phyloP scores from a whole-genome alignment of 2,797 vertebrate genomes.

The Pseudomugil tenellus region DNA sequence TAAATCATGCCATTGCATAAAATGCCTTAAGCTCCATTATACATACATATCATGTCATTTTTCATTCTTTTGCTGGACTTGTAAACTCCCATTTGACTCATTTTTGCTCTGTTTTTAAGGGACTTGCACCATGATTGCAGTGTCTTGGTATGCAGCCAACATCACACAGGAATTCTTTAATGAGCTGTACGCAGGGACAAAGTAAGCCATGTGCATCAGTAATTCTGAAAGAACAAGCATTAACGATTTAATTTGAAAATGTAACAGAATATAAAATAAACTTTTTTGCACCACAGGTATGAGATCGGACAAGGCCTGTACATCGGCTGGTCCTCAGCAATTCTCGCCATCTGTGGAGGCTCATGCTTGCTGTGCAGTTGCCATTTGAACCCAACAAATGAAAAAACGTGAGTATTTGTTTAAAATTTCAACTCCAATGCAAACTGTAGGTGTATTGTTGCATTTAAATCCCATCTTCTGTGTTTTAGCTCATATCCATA shows the following conservation, averaged over 20 bases:
- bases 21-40: neutral
- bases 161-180: conserved; percentile 91
- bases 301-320: conserved; percentile 90
- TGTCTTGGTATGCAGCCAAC: conserved; percentile 92
- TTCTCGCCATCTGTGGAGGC: conserved; percentile 78
- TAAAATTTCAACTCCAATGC: neutral
- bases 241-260: neutral
- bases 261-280: neutral
- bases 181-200: conserved; percentile 84
- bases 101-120: conserved; percentile 70
- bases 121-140: conserved; percentile 86
- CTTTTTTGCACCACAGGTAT: conserved; percentile 77
- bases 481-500: conserved; percentile 63
- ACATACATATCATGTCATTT: too few relatives aligned
- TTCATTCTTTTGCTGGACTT: too few relatives aligned
- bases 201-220: conserved; percentile 80
- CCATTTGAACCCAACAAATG: conserved; percentile 30
- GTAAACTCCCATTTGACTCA: neutral
- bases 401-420: conserved; percentile 70
- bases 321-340: conserved; percentile 88
- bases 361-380: conserved; percentile 75
- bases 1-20: neutral
- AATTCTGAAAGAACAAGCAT: neutral
- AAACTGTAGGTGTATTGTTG: neutral
- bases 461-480: neutral